Evolutionary conservation across 1,140 invertebrate species (phyloP).

Genomic region (Dryas iulia): DNA sequence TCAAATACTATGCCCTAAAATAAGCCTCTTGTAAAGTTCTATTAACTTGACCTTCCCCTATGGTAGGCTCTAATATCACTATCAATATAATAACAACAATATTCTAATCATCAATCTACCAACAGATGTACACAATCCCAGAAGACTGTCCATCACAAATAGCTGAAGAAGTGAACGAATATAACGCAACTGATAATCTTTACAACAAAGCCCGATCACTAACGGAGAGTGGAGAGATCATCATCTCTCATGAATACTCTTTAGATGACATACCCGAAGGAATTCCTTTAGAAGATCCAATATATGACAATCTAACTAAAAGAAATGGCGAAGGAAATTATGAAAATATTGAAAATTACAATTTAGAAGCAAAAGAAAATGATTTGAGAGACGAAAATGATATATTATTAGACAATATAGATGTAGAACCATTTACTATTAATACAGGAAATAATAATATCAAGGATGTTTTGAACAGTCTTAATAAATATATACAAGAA

Average conservation of each 20-base stretch:
- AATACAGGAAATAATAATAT: background rate
- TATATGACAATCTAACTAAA: constrained; percentile 58
- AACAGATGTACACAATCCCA: constrained; percentile 65
- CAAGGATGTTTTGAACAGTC: background rate
- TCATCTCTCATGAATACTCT: constrained; percentile 58
- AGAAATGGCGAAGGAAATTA: background rate
- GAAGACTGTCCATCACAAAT: constrained; percentile 64
- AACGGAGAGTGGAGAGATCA: constrained; percentile 46
- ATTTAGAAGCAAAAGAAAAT: background rate
- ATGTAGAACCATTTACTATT: background rate
- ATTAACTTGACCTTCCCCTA: too few species aligned
- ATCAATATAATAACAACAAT: background rate
- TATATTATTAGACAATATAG: background rate
- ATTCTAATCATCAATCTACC: background rate
- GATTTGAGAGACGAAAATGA: background rate
- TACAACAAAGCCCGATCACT: constrained; percentile 56
- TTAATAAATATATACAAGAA: background rate
- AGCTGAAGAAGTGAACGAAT: constrained; percentile 42
- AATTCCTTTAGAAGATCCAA: constrained; percentile 60
- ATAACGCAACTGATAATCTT: constrained; percentile 54
- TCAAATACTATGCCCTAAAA: too few species aligned
- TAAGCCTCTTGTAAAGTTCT: too few species aligned
- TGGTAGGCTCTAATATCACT: background rate
- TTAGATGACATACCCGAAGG: constrained; percentile 67
- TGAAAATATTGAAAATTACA: background rate